These are phyloP conservation scores for Ganaspis brasiliensis DNA, from an alignment of 2,888 invertebrate species.

Conservation along the genomic window DNA sequence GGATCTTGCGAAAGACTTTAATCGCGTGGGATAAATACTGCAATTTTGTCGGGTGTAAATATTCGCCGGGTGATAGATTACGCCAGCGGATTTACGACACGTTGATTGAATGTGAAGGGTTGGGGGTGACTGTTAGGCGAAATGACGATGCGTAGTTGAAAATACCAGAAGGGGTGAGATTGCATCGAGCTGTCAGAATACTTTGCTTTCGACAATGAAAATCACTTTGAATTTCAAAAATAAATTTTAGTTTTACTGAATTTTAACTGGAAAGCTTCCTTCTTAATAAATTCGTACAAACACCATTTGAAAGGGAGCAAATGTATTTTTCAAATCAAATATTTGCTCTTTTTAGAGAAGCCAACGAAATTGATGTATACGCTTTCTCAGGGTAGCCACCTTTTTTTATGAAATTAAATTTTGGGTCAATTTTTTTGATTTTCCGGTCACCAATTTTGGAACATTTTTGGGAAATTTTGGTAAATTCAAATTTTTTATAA, in stretches of 20 bases:
- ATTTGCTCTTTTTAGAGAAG: no score
- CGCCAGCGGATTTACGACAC: constrained; percentile 68
- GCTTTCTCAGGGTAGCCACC: no score
- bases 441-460: no score
- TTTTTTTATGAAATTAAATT: no score
- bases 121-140: constrained; percentile 41
- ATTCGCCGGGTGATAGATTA: constrained; percentile 71
- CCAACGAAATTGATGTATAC: no score
- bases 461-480: no score
- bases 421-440: no score
- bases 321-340: no score
- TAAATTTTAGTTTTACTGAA: neutral
- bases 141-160: constrained; percentile 48
- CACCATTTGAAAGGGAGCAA: no score
- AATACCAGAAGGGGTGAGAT: constrained; percentile 49
- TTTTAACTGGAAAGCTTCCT: neutral
- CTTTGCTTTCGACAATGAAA: constrained; percentile 1
- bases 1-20: constrained; percentile 51
- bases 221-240: neutral
- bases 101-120: constrained; percentile 71
- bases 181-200: constrained; percentile 25
- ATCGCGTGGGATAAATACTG: constrained; percentile 62
- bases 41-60: constrained; percentile 64
- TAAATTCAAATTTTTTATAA: no score
- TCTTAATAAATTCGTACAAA: no score